A percentile compares a stretch with the other conserved stretches of the same genome.
phyloP scores from a whole-genome alignment of 2,888 invertebrate species.

The Autographa gamma region DNA sequence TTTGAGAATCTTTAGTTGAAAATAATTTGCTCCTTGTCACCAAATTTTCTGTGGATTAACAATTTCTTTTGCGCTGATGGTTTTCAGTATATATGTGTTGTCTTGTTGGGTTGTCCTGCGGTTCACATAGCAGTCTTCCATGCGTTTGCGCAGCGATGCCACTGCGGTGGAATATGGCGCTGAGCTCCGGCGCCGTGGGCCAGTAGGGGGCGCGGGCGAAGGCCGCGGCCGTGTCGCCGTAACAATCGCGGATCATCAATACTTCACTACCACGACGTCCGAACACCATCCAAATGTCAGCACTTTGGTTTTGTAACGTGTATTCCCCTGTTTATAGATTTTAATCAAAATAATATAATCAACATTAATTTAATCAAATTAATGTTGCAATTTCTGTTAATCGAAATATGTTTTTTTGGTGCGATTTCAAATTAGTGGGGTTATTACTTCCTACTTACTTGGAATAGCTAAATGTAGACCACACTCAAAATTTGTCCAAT shows the following conservation, averaged over 20 bases:
- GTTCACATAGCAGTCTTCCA: slow-evolving; percentile 58
- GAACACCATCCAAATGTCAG: slow-evolving; percentile 65
- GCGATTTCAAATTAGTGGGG: too few relatives aligned
- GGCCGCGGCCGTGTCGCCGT: slow-evolving; percentile 61
- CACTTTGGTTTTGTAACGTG: slow-evolving; percentile 56
- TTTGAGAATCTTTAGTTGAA: background rate
- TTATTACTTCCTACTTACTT: too few relatives aligned
- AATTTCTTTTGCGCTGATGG: slow-evolving; percentile 21
- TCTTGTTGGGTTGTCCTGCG: slow-evolving; percentile 17
- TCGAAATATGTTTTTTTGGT: too few relatives aligned
- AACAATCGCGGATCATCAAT: slow-evolving; percentile 64
- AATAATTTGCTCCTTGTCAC: background rate
- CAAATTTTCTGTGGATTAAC: slow-evolving; percentile 16
- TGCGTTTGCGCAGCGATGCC: slow-evolving; percentile 58
- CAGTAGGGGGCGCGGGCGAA: slow-evolving; percentile 69
- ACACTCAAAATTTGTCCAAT: too few relatives aligned
- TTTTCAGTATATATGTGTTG: slow-evolving; percentile 22
- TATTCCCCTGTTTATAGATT: slow-evolving; percentile 54
- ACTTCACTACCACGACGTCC: slow-evolving; percentile 66
- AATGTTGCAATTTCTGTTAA: too few relatives aligned
- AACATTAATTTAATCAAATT: too few relatives aligned
- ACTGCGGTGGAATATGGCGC: slow-evolving; percentile 65
- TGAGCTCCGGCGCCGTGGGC: slow-evolving; percentile 62
- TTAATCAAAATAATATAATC: too few relatives aligned
- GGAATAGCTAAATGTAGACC: too few relatives aligned